Evolutionary conservation across 2,888 invertebrate genomes (phyloP).

Genomic region (Didymodactylos carnosus): DNA sequence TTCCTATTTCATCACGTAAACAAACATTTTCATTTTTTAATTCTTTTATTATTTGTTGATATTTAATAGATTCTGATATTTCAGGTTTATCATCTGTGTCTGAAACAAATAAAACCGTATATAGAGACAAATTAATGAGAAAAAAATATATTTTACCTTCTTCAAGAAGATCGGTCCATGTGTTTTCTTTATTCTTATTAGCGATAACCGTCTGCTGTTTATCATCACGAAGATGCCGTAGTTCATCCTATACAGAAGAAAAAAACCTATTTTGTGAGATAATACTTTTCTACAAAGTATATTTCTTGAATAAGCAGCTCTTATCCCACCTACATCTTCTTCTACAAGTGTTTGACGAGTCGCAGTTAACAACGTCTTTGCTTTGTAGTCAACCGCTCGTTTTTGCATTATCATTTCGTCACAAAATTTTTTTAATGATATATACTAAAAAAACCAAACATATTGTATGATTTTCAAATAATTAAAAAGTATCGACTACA

Average conservation of each 20-base stretch:
- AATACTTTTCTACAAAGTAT: too few species aligned
- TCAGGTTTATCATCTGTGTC: not conserved
- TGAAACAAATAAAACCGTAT: too few species aligned
- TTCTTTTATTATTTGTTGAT: not conserved
- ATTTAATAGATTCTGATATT: not conserved
- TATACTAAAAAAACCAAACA: not conserved
- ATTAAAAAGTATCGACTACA: not conserved
- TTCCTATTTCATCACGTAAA: conserved; percentile 2
- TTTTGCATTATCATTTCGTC: not conserved
- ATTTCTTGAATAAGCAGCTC: too few species aligned
- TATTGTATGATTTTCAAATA: too few species aligned
- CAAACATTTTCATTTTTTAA: conserved; percentile 10
- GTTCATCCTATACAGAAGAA: too few species aligned
- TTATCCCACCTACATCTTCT: not conserved
- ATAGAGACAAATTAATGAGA: not conserved
- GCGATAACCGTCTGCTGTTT: too few species aligned
- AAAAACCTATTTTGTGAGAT: too few species aligned
- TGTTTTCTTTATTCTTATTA: too few species aligned
- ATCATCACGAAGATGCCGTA: too few species aligned
- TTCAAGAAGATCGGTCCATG: not conserved
- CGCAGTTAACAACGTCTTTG: not conserved
- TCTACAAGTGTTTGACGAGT: not conserved
- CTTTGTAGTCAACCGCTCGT: not conserved
- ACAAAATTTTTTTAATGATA: not conserved
- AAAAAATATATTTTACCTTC: not conserved